A percentile compares a stretch with the other conserved stretches of the same genome.
Conservation (phyloP, 2,888 invertebrate genomes). For the Eubasilissa splendida region DNA sequence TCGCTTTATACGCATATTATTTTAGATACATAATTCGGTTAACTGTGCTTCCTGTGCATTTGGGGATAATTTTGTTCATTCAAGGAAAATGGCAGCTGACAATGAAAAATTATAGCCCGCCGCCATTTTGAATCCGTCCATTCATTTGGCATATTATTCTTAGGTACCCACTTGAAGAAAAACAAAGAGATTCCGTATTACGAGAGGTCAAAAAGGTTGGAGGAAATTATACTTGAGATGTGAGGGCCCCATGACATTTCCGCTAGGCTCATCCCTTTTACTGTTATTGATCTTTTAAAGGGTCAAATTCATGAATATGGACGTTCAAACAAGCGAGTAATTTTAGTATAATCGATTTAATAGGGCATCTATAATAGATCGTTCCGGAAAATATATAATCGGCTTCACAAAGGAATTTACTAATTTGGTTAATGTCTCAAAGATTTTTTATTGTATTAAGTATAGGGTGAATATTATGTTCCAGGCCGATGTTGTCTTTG, state of each 20-base stretch:
- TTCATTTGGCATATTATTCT: neutral
- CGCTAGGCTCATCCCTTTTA: constrained; percentile 6
- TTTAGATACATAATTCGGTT: no score
- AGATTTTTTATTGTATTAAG: no score
- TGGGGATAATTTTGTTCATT: neutral
- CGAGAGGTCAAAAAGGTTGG: neutral
- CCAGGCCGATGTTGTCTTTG: no score
- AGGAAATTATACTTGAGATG: neutral
- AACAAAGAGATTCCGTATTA: constrained; percentile 3
- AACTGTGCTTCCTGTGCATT: no score
- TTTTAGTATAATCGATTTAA: no score
- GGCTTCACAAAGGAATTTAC: no score
- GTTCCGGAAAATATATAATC: no score
- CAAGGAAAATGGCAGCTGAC: neutral
- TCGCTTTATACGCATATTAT: no score
- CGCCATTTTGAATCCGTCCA: neutral
- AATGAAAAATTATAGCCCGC: neutral
- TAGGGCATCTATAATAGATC: no score
- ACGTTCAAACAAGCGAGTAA: no score
- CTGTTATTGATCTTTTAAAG: neutral
- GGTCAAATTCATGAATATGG: neutral
- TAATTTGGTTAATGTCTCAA: no score
- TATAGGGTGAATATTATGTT: no score
- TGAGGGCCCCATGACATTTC: neutral
- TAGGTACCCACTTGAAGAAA: neutral